phyloP scores from a whole-genome alignment of 2,888 invertebrate genomes.

The Dioctria linearis region DNA sequence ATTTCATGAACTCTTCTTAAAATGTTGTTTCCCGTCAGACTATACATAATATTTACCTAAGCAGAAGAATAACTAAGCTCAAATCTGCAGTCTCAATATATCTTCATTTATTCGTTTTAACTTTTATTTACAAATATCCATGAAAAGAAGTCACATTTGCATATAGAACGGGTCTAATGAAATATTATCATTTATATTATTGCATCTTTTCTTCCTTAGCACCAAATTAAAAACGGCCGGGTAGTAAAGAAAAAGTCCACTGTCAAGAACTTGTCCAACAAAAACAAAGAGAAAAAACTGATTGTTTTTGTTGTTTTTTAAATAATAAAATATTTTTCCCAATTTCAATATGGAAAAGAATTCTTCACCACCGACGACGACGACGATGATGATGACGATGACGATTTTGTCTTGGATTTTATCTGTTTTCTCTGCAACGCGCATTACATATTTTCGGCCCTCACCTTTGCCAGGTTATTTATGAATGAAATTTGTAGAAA shows the following conservation, averaged over 20 bases:
- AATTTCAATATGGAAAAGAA: constrained; percentile 13
- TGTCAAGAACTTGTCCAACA: background rate
- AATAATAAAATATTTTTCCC: constrained; percentile 40
- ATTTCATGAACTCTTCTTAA: too few relatives aligned
- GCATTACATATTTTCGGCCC: constrained; percentile 5
- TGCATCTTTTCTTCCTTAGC: constrained; percentile 35
- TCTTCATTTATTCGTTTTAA: background rate
- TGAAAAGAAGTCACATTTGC: constrained; percentile 26
- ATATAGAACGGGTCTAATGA: constrained; percentile 37
- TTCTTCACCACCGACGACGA: constrained; percentile 5
- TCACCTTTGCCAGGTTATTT: constrained; percentile 42
- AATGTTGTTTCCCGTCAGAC: too few relatives aligned
- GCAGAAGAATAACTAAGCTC: too few relatives aligned
- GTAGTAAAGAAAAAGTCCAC: constrained; percentile 28
- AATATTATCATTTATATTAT: constrained; percentile 40
- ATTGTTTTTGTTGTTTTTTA: constrained; percentile 32
- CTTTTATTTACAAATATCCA: background rate
- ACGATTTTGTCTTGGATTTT: constrained; percentile 44
- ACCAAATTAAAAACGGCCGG: constrained; percentile 31
- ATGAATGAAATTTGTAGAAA: constrained; percentile 44
- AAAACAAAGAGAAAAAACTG: constrained; percentile 11
- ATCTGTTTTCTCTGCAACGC: constrained; percentile 37
- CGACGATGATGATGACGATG: constrained; percentile 5
- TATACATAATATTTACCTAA: too few relatives aligned
- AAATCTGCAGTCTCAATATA: too few relatives aligned